Evolutionary conservation across 1,140 invertebrate genomes (phyloP), one percentile per base, ranked within the genome.

Genomic region (Zaprionus ghesquierei): DNA sequence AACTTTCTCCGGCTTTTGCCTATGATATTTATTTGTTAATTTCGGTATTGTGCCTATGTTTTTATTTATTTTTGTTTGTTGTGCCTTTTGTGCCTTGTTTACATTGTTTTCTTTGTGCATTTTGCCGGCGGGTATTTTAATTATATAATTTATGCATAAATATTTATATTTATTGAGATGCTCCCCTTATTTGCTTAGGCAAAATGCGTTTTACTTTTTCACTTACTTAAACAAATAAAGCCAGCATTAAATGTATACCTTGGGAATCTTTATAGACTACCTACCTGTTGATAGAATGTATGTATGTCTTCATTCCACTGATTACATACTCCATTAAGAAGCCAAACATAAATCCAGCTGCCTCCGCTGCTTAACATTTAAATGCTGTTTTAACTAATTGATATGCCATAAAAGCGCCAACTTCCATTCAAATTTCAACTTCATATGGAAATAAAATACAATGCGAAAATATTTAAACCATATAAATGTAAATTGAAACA

Each of bases 141-240:
- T 84, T 85, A 69, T 77, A 80, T 74, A 63, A 75, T 81, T 70
- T 49, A 49, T 65, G 74, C 53, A 75, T 70, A 86, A 86, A 86
- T 78, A 86, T 86, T 78, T 81, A 55, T 59, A 27, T 61, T 62
- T 22, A 23, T 33, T 65, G 38, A 31, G 23, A 38, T 63, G 35
- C 38, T 62, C 41, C 9, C 18, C n/a, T 58, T 20, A 29, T 65
- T 58, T 71, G 44, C 27, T 20, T 56, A 31, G 33, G 5, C 10
- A 10, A 44, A 23, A 29, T 29, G 22, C 35, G 20, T 5, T 49
- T 46, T 41, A 15, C 0, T 41, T 44, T 41, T 13, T 46, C n/a
- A 38, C 31, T 35, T 46, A 61, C 13, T 15, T 38, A 46, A 61
- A 25, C 18, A 23, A 33, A 51, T 25, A 50, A 59, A 58, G 25